Evolutionary conservation across 2,113 vertebrate genomes (phyloP), one percentile per base, ranked within the genome.

Genomic region (Eonycteris spelaea): DNA sequence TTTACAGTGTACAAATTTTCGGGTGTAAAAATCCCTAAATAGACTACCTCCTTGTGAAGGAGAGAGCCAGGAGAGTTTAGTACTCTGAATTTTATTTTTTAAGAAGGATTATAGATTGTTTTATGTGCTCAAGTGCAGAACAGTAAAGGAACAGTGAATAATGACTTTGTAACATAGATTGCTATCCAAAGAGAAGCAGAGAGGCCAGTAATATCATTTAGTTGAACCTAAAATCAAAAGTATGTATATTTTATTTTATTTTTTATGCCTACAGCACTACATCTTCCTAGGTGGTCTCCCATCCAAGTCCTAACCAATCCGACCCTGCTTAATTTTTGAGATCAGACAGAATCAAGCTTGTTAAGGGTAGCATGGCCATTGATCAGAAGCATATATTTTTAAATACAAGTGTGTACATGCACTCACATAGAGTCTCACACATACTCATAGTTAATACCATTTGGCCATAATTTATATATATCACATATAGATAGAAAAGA

Each of bases 201-300:
- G 26, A 79, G 3, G 22, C 61, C 90, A 43, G n/a, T 4, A 90
- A 84, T 18, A 63, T 97, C 92, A 73, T 96, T 95, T 75, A 96
- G 43, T 91, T 92, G 78, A 7, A 19, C 16, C 79, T 93, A 95
- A 90, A 78, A 79, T 95, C 18, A 16, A 95, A 97, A 90, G 2
- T 18, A 51, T 38, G 9, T 51, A 57, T 51, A 51, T 43, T 43
- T 43, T 43, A 43, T 43, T 43, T 43, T 43, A 43, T 43, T 43
- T 43, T 43, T 43, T 45, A 51, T 51, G 15, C 48, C 15, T 51
- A 51, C 14, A 51, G 15, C 48, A 16, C 48, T 51, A 51, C 1
- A 14, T 15, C 15, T 51, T 51, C 48, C 48, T 15, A 51, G 48
- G 48, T 51, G 14, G 14, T 51, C 48, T 51, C 48, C 48, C 48